Evolutionary conservation across 2,888 invertebrate species (phyloP), one percentile per base, ranked within the genome.

Genomic region (Lacanobia wlatinum): DNA sequence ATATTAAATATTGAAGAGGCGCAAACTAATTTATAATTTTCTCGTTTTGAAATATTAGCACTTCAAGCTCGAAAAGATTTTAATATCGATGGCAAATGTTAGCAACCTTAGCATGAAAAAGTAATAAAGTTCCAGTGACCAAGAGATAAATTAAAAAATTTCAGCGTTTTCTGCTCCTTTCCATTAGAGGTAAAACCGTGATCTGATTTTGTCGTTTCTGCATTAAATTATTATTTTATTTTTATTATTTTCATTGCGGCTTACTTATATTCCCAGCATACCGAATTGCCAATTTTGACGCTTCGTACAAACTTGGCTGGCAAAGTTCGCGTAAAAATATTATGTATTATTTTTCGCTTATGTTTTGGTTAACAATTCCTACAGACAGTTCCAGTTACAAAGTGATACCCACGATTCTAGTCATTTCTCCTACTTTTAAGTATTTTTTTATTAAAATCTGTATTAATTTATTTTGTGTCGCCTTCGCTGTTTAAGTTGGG

Each of bases 341-440:
- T 12, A 21, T 40, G 18, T 34, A 16, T n/a, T 12, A 43, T 53
- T 55, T 63, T 48, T 79, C 52, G 28, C 38, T 40, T 34, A 63
- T 55, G 38, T 70, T 53, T 59, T 60, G n/a, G 53, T 72, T 59
- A 40, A 67, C 21, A 70, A 73, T 64, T 59, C 72, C 56, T 70
- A n/a, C n/a, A n/a, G n/a, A n/a, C n/a, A n/a, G n/a, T n/a, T n/a
- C n/a, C n/a, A n/a, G n/a, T n/a, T 4, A 21, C 56, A 52, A 81
- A 79, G 84, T 82, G 78, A 80, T 80, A 77, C 66, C 78, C 79
- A 76, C 40, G 61, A 77, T 85, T 88, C 90, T 89, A 89, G 89
- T 89, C 89, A 90, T 70, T 82, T 83, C 48, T 79, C 75, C 73
- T 71, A 76, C 66, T 63, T 69, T 73, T 84, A 81, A 68, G 76